A percentile compares a stretch with the other conserved stretches of the same genome.
These are phyloP conservation scores for Tenrec ecaudatus DNA, from an alignment of 2,113 vertebrate species.

Conservation along the genomic window DNA sequence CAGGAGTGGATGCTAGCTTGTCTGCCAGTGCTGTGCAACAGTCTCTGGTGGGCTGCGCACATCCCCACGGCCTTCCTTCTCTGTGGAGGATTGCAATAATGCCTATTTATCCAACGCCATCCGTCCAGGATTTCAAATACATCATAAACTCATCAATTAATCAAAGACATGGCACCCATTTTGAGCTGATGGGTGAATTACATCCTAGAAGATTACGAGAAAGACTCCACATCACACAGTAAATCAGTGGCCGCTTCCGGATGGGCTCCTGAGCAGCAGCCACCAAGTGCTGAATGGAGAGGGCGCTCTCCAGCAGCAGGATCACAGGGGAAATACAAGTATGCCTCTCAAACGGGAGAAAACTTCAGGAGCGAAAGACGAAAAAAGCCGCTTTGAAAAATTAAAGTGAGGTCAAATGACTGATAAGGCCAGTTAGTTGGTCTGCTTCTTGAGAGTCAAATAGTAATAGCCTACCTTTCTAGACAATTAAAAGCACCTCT, in stretches of 20 bases:
- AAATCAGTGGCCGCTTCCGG: conserved; percentile 43
- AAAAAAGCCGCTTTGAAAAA: background rate
- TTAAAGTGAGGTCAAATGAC: background rate
- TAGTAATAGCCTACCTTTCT: background rate
- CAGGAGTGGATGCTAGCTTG: background rate
- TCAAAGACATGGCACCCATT: conserved; percentile 68
- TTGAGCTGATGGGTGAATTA: conserved; percentile 63
- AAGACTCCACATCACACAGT: background rate
- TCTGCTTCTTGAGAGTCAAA: conserved; percentile 17
- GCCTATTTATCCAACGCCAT: conserved; percentile 20
- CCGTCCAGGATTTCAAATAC: conserved; percentile 50
- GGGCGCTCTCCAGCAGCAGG: background rate
- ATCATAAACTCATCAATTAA: conserved; percentile 72
- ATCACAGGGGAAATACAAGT: background rate
- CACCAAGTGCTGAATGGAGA: background rate
- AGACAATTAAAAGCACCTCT: background rate
- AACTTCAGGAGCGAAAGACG: background rate
- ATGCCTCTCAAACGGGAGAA: background rate
- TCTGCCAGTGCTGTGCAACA: rapidly evolving
- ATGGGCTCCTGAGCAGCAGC: conserved; percentile 16
- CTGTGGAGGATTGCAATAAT: conserved; percentile 17
- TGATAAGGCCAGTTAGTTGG: background rate
- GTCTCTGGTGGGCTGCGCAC: background rate
- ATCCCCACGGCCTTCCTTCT: background rate
- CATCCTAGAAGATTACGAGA: conserved; percentile 65